Evolutionary conservation across 2,797 vertebrate genomes (phyloP).

Genomic region (Cichlasoma orientale): DNA sequence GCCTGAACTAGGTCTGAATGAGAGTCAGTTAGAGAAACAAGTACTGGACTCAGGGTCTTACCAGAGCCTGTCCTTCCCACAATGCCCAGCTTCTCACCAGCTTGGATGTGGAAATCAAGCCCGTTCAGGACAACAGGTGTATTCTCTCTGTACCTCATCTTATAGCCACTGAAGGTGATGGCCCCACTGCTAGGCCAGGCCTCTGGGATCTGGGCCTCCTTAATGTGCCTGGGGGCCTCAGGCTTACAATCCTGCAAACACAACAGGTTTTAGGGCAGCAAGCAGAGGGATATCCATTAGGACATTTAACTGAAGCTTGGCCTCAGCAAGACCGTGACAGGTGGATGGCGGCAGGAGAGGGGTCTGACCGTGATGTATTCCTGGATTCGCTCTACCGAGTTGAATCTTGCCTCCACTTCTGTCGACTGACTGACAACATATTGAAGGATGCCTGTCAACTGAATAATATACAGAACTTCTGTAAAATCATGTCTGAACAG

Average conservation of each 20-base stretch:
- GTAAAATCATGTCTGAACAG: not conserved
- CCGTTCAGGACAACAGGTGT: constrained; percentile 81
- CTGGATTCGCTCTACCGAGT: constrained; percentile 79
- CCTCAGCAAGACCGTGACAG: not conserved
- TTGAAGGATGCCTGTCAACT: constrained; percentile 84
- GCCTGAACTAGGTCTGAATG: not conserved
- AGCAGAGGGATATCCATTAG: not conserved
- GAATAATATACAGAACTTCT: constrained; percentile 6
- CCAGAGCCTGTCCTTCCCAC: constrained; percentile 86
- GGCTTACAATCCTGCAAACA: constrained; percentile 73
- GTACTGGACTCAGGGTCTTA: constrained; percentile 54
- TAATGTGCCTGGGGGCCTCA: constrained; percentile 71
- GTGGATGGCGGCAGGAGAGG: not conserved
- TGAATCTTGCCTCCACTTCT: constrained; percentile 84
- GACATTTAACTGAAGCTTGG: not conserved
- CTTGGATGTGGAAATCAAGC: constrained; percentile 74
- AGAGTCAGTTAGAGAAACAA: not conserved
- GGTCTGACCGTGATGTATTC: constrained; percentile 78
- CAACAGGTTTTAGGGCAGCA: not conserved
- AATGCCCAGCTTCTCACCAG: constrained; percentile 85
- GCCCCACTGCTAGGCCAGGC: constrained; percentile 80
- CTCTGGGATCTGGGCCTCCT: constrained; percentile 60
- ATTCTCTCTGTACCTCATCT: constrained; percentile 85
- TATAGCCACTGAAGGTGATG: constrained; percentile 83
- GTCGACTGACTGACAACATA: constrained; percentile 73